A percentile compares a stretch with the other conserved stretches of the same genome.
These are phyloP conservation scores for Pelmatolapia mariae DNA, from an alignment of 2,113 vertebrate genomes.

Conservation along the genomic window DNA sequence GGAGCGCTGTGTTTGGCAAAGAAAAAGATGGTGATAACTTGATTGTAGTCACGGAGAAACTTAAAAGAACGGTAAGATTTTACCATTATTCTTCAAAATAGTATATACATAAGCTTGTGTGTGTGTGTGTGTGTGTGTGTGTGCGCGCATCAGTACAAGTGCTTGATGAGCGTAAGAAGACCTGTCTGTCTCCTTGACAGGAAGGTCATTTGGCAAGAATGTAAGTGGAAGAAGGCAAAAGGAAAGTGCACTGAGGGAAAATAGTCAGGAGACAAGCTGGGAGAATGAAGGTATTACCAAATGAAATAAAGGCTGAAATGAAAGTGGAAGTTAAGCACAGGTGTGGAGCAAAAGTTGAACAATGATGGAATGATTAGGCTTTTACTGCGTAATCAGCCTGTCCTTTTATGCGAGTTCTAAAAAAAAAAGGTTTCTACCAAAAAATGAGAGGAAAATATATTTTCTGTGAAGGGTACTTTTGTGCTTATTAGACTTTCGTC, in stretches of 20 bases:
- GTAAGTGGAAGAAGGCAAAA: constrained; percentile 16
- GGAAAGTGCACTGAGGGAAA: not conserved
- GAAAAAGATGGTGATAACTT: not conserved
- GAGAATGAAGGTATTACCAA: constrained; percentile 15
- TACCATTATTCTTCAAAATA: not conserved
- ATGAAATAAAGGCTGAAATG: constrained; percentile 36
- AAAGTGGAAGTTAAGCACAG: constrained; percentile 37
- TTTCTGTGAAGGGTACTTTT: not conserved
- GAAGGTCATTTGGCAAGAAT: constrained; percentile 50
- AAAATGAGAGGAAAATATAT: not conserved
- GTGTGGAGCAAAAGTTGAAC: constrained; percentile 34
- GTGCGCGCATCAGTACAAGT: not conserved
- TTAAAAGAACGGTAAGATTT: not conserved
- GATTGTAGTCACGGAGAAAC: not conserved
- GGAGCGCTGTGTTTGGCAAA: not conserved
- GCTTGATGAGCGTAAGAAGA: constrained; percentile 12
- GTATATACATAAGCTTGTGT: not conserved
- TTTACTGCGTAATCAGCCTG: constrained; percentile 36
- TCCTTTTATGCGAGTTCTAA: not conserved
- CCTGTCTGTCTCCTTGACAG: constrained; percentile 51
- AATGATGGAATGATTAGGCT: constrained; percentile 52
- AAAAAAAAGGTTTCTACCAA: not conserved
- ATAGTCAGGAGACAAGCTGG: not conserved
- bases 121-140: not conserved
- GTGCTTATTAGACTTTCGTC: not conserved